phyloP scores from a whole-genome alignment of 2,113 vertebrate species.

The Hemibagrus wyckioides region DNA sequence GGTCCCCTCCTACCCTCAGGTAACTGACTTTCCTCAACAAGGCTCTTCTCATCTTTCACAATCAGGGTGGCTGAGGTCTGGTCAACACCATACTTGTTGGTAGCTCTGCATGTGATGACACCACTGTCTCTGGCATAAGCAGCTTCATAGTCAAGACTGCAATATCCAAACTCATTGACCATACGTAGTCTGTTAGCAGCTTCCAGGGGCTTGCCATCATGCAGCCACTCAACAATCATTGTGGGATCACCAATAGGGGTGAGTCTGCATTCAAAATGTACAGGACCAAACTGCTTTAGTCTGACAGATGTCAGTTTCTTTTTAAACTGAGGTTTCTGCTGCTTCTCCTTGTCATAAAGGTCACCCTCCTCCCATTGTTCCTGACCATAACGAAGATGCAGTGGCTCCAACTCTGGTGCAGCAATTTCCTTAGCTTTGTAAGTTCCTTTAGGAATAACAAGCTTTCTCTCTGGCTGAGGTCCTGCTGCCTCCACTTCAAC shows the following conservation, averaged over 20 bases:
- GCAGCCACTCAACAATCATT: slow-evolving; percentile 97
- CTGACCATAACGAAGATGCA: slow-evolving; percentile 93
- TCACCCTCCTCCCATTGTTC: slow-evolving; percentile 99
- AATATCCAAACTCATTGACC: slow-evolving; percentile 97
- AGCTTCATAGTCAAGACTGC: slow-evolving; percentile 91
- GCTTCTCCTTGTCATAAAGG: slow-evolving; percentile 97
- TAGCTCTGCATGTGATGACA: slow-evolving; percentile 92
- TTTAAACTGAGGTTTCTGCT: slow-evolving; percentile 96
- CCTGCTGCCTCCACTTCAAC: slow-evolving; percentile 88
- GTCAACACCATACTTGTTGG: slow-evolving; percentile 91
- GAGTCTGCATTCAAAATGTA: slow-evolving; percentile 93
- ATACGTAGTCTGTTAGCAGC: slow-evolving; percentile 95
- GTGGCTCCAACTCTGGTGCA: slow-evolving; percentile 91
- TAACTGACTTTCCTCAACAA: slow-evolving; percentile 91
- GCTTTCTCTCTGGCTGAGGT: slow-evolving; percentile 88
- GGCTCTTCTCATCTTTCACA: slow-evolving; percentile 96
- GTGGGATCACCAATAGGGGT: slow-evolving; percentile 96
- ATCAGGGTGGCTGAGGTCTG: slow-evolving; percentile 94
- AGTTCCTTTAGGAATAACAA: slow-evolving; percentile 93
- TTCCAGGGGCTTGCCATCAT: slow-evolving; percentile 90
- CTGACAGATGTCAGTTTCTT: slow-evolving; percentile 93
- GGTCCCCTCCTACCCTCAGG: slow-evolving; percentile 90
- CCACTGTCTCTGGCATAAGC: slow-evolving; percentile 96
- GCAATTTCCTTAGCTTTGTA: slow-evolving; percentile 96
- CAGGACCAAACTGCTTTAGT: slow-evolving; percentile 89